Base-by-base conservation (phyloP, 2,113 vertebrate genomes). In the Limanda limanda region DNA sequence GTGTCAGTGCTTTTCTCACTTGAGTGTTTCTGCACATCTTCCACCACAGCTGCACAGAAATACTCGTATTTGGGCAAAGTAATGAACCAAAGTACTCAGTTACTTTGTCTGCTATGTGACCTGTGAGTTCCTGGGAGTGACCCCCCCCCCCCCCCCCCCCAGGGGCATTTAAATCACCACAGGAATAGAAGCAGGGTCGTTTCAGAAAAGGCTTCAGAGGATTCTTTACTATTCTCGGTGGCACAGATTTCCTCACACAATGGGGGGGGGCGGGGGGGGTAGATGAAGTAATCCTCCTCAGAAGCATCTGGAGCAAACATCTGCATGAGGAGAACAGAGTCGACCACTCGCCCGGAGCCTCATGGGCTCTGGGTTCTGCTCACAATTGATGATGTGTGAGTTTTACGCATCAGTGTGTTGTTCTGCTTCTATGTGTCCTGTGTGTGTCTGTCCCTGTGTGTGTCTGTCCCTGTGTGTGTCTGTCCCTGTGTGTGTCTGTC, bases 221-320 rank as follows among this genome's bases (percentile, higher is more conserved):
- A 85, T 76, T 84, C 78, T 84, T 52, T 31, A 60, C 71, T 90
- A 84, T 89, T 87, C 77, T 78, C 86, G 67, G 83, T 37, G 40
- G 57, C 0, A 62, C 59, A 24, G 70, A 40, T 40, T 70, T 40
- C 0, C 35, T 20, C 45, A 17, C 65, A 80, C 75, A 82, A 69
- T 60, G 2, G 37, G 37, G 37, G 59, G 6, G 9, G 21, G 27
- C 45, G n/a, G n/a, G 20, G 64, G 71, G 54, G 80, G 31, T 9
- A 27, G 37, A 54, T 68, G 73, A 67, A 75, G 71, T 60, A 27
- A 79, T 72, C 74, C 78, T 71, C 77, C 77, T 71, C 71, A 7
- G 60, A n/a, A n/a, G 31, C 18, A 35, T 48, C 24, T 61, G 31
- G 3, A 61, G 37, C 31, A 77, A 77, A 21, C 45, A 59, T 52